phyloP scores from a whole-genome alignment of 2,797 vertebrate genomes.

The Hylomyscus alleni region DNA sequence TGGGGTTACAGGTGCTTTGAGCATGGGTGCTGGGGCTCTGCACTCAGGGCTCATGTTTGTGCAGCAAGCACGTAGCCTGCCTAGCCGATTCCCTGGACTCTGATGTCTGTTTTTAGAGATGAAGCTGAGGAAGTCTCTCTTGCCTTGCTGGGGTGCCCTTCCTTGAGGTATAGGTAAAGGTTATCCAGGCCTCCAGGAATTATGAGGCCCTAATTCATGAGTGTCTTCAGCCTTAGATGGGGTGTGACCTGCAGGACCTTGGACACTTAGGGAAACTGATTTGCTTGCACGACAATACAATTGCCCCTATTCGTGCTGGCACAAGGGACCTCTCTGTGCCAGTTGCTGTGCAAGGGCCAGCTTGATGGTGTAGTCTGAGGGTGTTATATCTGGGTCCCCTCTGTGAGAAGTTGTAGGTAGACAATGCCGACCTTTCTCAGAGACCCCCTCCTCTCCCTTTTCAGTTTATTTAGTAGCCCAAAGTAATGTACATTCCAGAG shows the following conservation, averaged over 20 bases:
- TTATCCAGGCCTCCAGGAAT: not conserved
- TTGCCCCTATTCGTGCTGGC: rapidly evolving
- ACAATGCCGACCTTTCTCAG: not conserved
- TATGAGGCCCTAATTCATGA: not conserved
- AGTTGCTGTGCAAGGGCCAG: not conserved
- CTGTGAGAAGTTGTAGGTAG: not conserved
- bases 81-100: not conserved
- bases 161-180: not conserved
- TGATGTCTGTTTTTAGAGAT: not conserved
- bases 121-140: not conserved
- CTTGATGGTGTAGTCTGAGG: not conserved
- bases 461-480: not conserved
- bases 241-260: not conserved
- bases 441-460: not conserved
- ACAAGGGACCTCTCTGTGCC: not conserved
- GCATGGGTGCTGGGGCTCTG: not conserved
- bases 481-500: not conserved
- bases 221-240: not conserved
- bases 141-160: not conserved
- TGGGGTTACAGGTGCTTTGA: not conserved
- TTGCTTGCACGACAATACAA: not conserved
- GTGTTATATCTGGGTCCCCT: not conserved
- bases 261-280: not conserved
- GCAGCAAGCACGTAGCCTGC: not conserved
- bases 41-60: not conserved